These are phyloP conservation scores for Streblospio benedicti DNA, from an alignment of 1,140 invertebrate genomes.

Conservation along the genomic window DNA sequence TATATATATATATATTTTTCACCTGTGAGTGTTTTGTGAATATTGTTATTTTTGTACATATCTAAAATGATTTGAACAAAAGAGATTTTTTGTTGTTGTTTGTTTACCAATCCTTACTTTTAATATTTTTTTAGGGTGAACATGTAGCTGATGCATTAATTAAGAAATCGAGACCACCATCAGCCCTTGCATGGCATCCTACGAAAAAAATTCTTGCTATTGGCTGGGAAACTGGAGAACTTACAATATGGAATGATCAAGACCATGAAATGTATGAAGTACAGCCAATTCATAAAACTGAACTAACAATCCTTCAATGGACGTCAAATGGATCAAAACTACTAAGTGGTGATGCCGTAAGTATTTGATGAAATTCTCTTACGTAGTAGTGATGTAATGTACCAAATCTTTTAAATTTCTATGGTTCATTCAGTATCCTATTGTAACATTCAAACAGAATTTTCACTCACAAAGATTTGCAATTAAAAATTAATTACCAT, in stretches of 20 bases:
- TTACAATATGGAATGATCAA: slow-evolving; percentile 67
- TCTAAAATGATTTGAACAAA: too few species aligned
- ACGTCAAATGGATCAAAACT: slow-evolving; percentile 74
- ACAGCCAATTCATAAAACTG: slow-evolving; percentile 65
- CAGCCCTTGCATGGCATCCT: slow-evolving; percentile 80
- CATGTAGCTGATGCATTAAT: slow-evolving; percentile 67
- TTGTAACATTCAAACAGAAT: too few species aligned
- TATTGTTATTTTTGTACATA: too few species aligned
- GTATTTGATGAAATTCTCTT: too few species aligned
- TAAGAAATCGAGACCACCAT: slow-evolving; percentile 39
- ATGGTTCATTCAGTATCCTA: too few species aligned
- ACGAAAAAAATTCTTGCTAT: slow-evolving; percentile 67
- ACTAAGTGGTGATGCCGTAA: slow-evolving; percentile 50
- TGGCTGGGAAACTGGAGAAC: slow-evolving; percentile 85
- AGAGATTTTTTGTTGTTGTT: neutral
- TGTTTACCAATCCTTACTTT: neutral
- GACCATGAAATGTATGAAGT: slow-evolving; percentile 61
- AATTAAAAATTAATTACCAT: too few species aligned
- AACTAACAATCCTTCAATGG: slow-evolving; percentile 63
- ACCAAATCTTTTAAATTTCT: too few species aligned
- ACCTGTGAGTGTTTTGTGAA: too few species aligned
- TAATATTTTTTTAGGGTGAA: slow-evolving; percentile 57
- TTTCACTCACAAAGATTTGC: too few species aligned
- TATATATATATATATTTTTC: neutral
- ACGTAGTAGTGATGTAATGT: too few species aligned